phyloP scores from a whole-genome alignment of 1,140 invertebrate species.

The Aphelenchoides fujianensis region DNA sequence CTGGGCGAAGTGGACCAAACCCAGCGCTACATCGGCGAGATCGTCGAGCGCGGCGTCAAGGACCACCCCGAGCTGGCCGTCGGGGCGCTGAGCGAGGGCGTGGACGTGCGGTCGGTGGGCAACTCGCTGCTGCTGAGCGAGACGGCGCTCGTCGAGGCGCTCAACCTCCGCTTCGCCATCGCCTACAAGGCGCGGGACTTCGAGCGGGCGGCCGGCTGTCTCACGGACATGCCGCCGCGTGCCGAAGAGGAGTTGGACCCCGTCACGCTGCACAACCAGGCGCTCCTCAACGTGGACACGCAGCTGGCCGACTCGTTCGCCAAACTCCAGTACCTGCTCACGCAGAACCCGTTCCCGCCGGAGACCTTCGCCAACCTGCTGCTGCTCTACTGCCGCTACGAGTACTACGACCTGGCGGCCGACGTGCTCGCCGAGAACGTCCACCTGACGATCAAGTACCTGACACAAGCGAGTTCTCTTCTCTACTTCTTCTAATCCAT shows the following conservation, averaged over 20 bases:
- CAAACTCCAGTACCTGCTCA: constrained; percentile 91
- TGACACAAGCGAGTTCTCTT: constrained; percentile 81
- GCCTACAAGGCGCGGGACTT: constrained; percentile 93
- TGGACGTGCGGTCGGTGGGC: constrained; percentile 90
- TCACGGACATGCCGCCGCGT: constrained; percentile 92
- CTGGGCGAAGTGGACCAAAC: constrained; percentile 88
- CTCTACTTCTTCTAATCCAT: constrained; percentile 28
- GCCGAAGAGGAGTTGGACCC: constrained; percentile 95
- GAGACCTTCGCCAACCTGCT: constrained; percentile 96
- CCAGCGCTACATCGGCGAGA: constrained; percentile 76
- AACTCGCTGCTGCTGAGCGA: constrained; percentile 92
- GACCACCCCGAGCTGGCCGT: constrained; percentile 76
- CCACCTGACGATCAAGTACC: constrained; percentile 90
- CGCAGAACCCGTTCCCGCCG: constrained; percentile 90
- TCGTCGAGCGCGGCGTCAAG: constrained; percentile 89
- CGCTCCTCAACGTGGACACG: constrained; percentile 85
- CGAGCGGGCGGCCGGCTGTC: constrained; percentile 83
- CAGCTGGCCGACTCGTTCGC: constrained; percentile 89
- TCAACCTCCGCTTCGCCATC: constrained; percentile 96
- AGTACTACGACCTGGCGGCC: constrained; percentile 93
- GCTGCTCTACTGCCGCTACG: constrained; percentile 88
- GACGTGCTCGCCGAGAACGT: constrained; percentile 96
- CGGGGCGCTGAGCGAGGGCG: constrained; percentile 94
- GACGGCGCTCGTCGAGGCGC: constrained; percentile 93
- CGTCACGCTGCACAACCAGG: constrained; percentile 95